Conservation (phyloP, 2,888 invertebrate genomes). For the Drosophila dives region DNA sequence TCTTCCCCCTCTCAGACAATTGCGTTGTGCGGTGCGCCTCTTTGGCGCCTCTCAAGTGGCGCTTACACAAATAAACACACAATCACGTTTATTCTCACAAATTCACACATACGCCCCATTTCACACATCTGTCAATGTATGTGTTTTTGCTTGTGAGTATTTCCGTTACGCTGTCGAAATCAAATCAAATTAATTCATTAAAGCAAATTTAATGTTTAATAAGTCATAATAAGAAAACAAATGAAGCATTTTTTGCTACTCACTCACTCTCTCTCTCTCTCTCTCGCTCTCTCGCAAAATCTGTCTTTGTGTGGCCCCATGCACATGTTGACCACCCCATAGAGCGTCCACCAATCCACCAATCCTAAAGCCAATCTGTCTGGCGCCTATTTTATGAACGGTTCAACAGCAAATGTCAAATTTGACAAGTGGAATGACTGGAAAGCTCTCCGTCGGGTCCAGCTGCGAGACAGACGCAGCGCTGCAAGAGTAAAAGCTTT, state of each 20-base stretch:
- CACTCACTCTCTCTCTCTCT: not conserved
- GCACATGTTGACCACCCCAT: conserved; percentile 17
- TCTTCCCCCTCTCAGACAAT: conserved; percentile 42
- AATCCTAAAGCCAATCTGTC: conserved; percentile 59
- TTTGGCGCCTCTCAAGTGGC: conserved; percentile 67
- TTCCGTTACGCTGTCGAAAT: conserved; percentile 61
- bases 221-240: conserved; percentile 68
- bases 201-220: conserved; percentile 71
- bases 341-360: not conserved
- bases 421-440: conserved; percentile 61
- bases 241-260: conserved; percentile 37
- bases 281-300: not conserved
- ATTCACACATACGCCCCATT: not conserved
- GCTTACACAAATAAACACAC: conserved; percentile 38
- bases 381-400: conserved; percentile 76
- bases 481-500: conserved; percentile 19
- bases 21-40: conserved; percentile 62
- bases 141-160: conserved; percentile 5
- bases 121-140: not conserved
- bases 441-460: conserved; percentile 25
- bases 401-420: conserved; percentile 77
- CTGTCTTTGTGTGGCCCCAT: conserved; percentile 25
- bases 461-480: conserved; percentile 5
- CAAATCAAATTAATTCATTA: conserved; percentile 79
- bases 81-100: conserved; percentile 8